These are phyloP conservation scores for Abscondita cerata DNA, from an alignment of 2,888 invertebrate genomes.

Conservation along the genomic window DNA sequence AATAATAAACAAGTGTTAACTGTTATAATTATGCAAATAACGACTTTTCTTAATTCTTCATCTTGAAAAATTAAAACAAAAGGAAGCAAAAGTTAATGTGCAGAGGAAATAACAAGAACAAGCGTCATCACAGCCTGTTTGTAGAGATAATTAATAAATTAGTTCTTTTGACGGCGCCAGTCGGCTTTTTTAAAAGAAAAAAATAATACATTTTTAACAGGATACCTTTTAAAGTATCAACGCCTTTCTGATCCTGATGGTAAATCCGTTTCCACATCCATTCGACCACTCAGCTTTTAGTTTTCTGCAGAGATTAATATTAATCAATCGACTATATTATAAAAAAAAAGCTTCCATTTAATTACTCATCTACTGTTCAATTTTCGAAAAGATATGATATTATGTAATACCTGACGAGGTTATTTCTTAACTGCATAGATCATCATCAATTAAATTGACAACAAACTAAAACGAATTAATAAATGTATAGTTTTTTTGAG, in stretches of 20 bases:
- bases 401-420: too few species aligned
- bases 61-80: slow-evolving; percentile 3
- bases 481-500: too few species aligned
- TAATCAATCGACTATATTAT: neutral
- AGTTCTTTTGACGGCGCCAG: slow-evolving; percentile 58
- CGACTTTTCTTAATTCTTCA: neutral
- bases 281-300: slow-evolving; percentile 17
- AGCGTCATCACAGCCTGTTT: slow-evolving; percentile 31
- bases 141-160: slow-evolving; percentile 58
- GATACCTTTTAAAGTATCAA: slow-evolving; percentile 58
- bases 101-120: slow-evolving; percentile 30
- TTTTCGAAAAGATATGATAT: too few species aligned
- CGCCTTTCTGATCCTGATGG: slow-evolving; percentile 49
- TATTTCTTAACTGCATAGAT: too few species aligned
- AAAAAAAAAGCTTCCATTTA: neutral
- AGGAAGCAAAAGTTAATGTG: slow-evolving; percentile 17
- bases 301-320: slow-evolving; percentile 1
- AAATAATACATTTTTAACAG: slow-evolving; percentile 60
- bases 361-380: too few species aligned
- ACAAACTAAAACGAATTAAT: too few species aligned
- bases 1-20: too few species aligned
- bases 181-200: slow-evolving; percentile 52
- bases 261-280: slow-evolving; percentile 30
- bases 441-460: too few species aligned
- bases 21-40: neutral